A percentile compares a stretch with the other conserved stretches of the same genome.
Evolutionary conservation across 1,140 invertebrate genomes (phyloP).

Genomic region (Pseudomyrmex flavicornis): DNA sequence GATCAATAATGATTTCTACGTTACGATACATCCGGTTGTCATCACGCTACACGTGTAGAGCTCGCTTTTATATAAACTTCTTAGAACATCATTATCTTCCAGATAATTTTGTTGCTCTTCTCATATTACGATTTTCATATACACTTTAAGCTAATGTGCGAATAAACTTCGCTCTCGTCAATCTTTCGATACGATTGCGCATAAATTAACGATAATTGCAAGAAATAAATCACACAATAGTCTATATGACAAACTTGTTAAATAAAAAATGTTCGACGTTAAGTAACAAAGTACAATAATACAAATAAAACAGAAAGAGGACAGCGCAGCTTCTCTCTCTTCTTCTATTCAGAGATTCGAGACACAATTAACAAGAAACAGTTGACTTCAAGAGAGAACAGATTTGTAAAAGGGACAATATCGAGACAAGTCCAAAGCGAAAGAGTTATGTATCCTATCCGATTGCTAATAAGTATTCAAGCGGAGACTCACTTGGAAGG

Average conservation of each 20-base stretch:
- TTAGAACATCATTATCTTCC: not conserved
- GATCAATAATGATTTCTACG: not conserved
- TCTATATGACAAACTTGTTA: not conserved
- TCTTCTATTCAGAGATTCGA: no score
- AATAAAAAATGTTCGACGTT: not conserved
- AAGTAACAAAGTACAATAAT: no score
- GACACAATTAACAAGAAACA: not conserved
- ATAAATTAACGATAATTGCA: not conserved
- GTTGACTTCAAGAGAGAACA: no score
- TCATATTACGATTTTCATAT: not conserved
- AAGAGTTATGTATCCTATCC: not conserved
- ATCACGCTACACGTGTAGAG: not conserved
- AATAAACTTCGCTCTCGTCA: no score
- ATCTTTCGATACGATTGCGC: not conserved
- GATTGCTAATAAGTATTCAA: not conserved
- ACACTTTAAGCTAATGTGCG: no score
- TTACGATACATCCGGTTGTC: not conserved
- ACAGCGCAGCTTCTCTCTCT: no score
- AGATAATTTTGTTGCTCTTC: constrained; percentile 3
- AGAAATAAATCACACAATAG: no score
- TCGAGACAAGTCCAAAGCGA: not conserved
- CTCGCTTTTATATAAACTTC: not conserved
- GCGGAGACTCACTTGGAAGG: constrained; percentile 44
- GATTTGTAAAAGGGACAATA: not conserved
- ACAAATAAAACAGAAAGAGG: no score